Base-by-base conservation (phyloP, 2,888 invertebrate species). In the Argynnis bischoffii region DNA sequence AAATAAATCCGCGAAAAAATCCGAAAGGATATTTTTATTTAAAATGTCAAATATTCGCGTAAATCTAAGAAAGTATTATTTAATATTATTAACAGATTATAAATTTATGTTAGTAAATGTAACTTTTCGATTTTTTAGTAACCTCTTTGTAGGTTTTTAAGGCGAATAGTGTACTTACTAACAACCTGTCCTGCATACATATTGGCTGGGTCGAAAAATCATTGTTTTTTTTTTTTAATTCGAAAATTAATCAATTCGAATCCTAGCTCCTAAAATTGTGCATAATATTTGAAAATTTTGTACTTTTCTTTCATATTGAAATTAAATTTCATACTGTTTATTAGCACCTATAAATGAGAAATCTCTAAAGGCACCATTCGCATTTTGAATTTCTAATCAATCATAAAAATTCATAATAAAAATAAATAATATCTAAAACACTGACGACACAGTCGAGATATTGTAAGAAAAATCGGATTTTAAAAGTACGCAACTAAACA, bases 101-200 rank as follows among this genome's bases (percentile, higher is more conserved):
- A 50, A n/a, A n/a, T 50, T 15, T 50, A 50, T 50, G n/a, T 50
- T 50, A 5, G 8, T 0, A 50, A 50, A 50, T 50, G 16, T n/a
- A 16, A 51, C 50, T 3, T 51, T 15, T 51, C 6, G 4, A 50
- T 11, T n/a, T 16, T 51, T 16, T n/a, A 15, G 2, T n/a, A 15
- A 6, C 3, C 50, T 50, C 16, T 16, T 51, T 15, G 16, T 14
- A 35, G 1, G 15, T n/a, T 21, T 50, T 61, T 15, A 1, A 35
- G 41, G 56, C 53, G 63, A 65, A 67, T 55, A 70, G 60, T 51
- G 54, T 35, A 75, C 56, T 66, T 67, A 75, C 69, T 60, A 47
- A 69, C 69, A 71, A 69, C 73, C 75, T 77, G 83, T 83, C 81
- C 86, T 74, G 80, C 86, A 81, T 87, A 87, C 85, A 88, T 88